Evolutionary conservation across 2,888 invertebrate genomes (phyloP).

Genomic region (Seladonia tumulorum): DNA sequence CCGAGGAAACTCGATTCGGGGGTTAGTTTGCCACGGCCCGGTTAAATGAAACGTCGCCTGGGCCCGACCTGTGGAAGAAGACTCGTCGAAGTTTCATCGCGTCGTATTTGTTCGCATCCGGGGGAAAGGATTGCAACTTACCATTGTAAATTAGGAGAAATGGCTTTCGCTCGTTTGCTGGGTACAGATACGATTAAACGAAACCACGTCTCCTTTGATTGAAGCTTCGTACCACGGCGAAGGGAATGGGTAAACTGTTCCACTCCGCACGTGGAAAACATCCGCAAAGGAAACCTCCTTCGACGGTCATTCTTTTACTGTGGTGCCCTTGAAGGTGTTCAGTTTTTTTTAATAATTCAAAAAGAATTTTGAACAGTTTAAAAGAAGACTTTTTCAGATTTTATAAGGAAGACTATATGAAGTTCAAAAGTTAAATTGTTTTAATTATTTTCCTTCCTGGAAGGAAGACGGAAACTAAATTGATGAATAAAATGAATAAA

Average conservation of each 20-base stretch:
- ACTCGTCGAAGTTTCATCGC: constrained; percentile 34
- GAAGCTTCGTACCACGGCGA: not conserved
- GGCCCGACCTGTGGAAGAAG: not conserved
- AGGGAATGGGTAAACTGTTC: not conserved
- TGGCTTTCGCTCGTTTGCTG: constrained; percentile 23
- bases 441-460: no score
- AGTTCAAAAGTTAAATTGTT: no score
- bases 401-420: no score
- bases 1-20: constrained; percentile 26
- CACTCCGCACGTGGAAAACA: not conserved
- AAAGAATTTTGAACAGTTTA: not conserved
- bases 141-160: constrained; percentile 39
- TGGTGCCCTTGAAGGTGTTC: not conserved
- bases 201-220: constrained; percentile 7
- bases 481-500: no score
- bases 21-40: constrained; percentile 38
- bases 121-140: constrained; percentile 19
- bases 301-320: not conserved
- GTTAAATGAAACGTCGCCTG: constrained; percentile 40
- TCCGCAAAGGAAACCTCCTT: not conserved
- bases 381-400: not conserved
- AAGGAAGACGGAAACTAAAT: no score
- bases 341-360: not conserved
- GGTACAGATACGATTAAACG: constrained; percentile 11
- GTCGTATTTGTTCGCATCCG: constrained; percentile 18